Base-by-base conservation (phyloP, 2,888 invertebrate genomes). In the Caenorhabditis becei region DNA sequence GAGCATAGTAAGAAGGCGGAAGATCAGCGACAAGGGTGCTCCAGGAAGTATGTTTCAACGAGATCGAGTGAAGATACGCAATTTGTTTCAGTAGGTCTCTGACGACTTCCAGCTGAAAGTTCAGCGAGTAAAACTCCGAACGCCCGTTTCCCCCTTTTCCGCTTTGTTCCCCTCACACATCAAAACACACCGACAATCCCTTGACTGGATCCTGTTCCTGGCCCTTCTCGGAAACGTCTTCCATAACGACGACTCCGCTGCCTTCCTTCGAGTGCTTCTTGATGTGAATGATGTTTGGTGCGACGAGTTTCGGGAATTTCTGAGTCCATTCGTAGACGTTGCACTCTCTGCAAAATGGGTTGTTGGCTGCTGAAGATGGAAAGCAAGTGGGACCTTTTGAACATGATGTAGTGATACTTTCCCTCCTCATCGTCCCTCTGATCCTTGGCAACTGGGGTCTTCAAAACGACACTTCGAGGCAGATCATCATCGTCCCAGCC, bases 301-400 rank as follows among this genome's bases (percentile, higher is more conserved):
- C 83, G 11, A 83, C 65, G 8, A 88, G 67, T 65, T 88, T 86
- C 3, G 85, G 83, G 26, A 83, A 83, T 53, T 88, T 88, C 35
- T 85, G 84, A 11, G 89, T 84, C 89, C 89, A 89, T 77, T 89
- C 89, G 78, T 88, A 89, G 24, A 86, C 86, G 37, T 88, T 86
- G 63, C 89, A 89, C 78, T 89, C 89, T 71, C 89, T 87, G 71
- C n/a, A 83, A 66, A 41, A 24, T 7, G 10, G 32, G 32, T 10
- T 32, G 10, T n/a, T n/a, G n/a, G n/a, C n/a, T 32, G 32, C 4
- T 32, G 10, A 32, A 32, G 32, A 32, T 32, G 32, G 10, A 32
- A 32, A 4, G 5, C 4, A 32, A 32, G 32, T 7, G 61, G 18
- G 2, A 87, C 87, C 86, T 71, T 53, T 85, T 85, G 69, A 89